A percentile compares a stretch with the other conserved stretches of the same genome.
Conservation (phyloP, 2,888 invertebrate genomes). For the Phymatocera aterrima region DNA sequence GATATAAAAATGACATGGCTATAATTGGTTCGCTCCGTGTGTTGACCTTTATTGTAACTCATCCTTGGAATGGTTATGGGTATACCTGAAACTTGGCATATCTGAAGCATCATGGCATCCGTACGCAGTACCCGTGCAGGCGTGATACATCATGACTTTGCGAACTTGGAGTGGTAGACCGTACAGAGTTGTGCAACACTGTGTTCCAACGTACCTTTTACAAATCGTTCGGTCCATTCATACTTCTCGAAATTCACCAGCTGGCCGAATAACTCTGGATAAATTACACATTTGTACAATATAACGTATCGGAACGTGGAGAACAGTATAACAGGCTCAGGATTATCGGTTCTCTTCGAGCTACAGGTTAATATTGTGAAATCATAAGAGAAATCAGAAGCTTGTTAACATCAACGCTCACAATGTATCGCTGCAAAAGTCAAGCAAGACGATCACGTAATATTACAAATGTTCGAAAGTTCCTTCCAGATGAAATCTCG, state of each 20-base stretch:
- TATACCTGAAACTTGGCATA: conserved; percentile 37
- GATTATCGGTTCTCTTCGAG: neutral
- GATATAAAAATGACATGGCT: conserved; percentile 24
- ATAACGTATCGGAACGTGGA: neutral
- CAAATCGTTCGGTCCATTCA: conserved; percentile 52
- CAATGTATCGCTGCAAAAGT: neutral
- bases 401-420: neutral
- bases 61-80: conserved; percentile 45
- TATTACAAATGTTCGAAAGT: neutral
- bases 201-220: conserved; percentile 46
- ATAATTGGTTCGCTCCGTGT: conserved; percentile 47
- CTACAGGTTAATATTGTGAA: neutral
- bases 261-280: too few relatives aligned
- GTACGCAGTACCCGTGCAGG: conserved; percentile 42
- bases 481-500: neutral
- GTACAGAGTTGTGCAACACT: neutral
- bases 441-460: neutral
- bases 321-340: neutral
- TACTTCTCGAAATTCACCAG: neutral
- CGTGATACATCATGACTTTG: conserved; percentile 47
- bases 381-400: neutral
- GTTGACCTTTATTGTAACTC: conserved; percentile 47
- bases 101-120: conserved; percentile 46
- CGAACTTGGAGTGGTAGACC: conserved; percentile 14
- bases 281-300: neutral